Conservation (phyloP, 2,888 invertebrate genomes). For the Platycnemis pennipes region DNA sequence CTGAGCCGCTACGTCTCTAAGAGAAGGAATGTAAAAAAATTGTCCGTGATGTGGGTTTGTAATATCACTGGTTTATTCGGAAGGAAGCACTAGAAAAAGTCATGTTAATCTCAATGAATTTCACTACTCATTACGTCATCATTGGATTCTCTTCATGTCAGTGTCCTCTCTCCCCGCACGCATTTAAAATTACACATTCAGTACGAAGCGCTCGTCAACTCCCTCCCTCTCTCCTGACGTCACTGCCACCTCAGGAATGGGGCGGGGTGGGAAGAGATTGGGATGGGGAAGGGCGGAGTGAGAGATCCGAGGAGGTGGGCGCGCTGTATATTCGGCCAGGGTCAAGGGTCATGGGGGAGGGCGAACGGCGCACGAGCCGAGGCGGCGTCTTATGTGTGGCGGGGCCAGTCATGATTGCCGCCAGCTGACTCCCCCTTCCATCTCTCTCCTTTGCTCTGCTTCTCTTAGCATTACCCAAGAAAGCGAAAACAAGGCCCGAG, state of each 20-base stretch:
- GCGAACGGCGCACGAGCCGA: slow-evolving; percentile 26
- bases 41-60: too few relatives aligned
- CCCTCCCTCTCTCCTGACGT: slow-evolving; percentile 12
- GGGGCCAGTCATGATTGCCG: neutral
- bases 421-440: neutral
- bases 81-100: too few relatives aligned
- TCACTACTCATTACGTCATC: too few relatives aligned
- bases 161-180: neutral
- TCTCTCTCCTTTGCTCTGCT: neutral
- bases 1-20: too few relatives aligned
- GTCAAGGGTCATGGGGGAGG: slow-evolving; percentile 37
- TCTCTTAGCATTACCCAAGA: neutral
- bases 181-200: slow-evolving; percentile 42
- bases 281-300: neutral
- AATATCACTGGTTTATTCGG: too few relatives aligned
- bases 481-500: too few relatives aligned
- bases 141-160: neutral
- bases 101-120: too few relatives aligned
- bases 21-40: too few relatives aligned
- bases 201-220: neutral
- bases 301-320: neutral
- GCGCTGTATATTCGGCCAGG: neutral
- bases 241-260: slow-evolving; percentile 8
- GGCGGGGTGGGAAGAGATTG: neutral
- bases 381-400: slow-evolving; percentile 19